Base-by-base conservation (phyloP, 2,888 invertebrate genomes). In the Eledona agricola region DNA sequence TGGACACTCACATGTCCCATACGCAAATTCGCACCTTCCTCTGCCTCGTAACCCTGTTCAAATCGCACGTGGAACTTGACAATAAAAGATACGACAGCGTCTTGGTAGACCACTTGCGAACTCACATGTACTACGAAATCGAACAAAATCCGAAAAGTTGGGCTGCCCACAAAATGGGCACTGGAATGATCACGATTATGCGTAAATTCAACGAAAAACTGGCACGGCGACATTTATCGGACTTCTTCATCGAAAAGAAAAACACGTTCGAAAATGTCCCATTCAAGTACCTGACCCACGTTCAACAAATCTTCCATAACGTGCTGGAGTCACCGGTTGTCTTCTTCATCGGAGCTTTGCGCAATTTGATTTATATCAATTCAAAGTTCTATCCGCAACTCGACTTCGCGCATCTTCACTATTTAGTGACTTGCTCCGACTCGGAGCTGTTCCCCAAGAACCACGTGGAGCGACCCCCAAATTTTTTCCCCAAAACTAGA, bases 61-160 rank as follows among this genome's bases (percentile, higher is more conserved):
- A 88, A 70, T 83, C 84, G 0, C 90, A 86, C 67, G 78, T 91
- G 54, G 86, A 88, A 66, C 85, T 85, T 11, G 77, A 82, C 13
- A 82, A 83, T 6, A 79, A 34, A 23, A 19, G 82, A 1, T 82
- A 83, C 65, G 78, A 83, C 35, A 86, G 89, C 2, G 76, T 91
- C 11, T 82, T 86, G 7, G 79, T 84, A 0, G 84, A 86, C 53
- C 91, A 92, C 65, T 80, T 92, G 19, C 82, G 88, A 43, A 85
- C 84, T 57, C 83, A 87, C 64, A 73, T 92, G 16, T 89, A 90
- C 71, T 88, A 88, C 87, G 83, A 90, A 75, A 86, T 89, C 62
- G 90, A 92, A 74, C 70, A 78, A 22, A 80, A 83, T 51, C 47
- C 47, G 2, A 83, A 81, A 1, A 83, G 81, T 51, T 91, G 90